phyloP scores from a whole-genome alignment of 1,140 invertebrate genomes.

The Contarinia nasturtii region DNA sequence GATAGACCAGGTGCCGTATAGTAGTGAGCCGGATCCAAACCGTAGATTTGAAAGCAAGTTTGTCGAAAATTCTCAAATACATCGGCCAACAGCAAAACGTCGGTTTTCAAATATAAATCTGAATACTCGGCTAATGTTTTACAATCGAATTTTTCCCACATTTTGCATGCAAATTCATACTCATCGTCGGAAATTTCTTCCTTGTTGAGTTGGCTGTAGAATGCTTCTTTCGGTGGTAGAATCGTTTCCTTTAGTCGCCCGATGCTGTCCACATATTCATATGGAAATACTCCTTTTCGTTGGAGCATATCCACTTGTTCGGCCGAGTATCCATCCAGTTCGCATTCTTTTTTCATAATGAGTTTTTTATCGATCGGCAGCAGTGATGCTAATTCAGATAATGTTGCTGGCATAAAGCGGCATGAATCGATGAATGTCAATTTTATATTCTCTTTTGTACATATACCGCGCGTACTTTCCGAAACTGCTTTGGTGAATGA shows the following conservation, averaged over 20 bases:
- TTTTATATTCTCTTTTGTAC: slow-evolving; percentile 5
- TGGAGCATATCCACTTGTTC: too few relatives aligned
- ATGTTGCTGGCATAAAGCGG: slow-evolving; percentile 12
- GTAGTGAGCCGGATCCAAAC: slow-evolving; percentile 17
- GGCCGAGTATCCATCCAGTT: too few relatives aligned
- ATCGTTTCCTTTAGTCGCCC: slow-evolving; percentile 13
- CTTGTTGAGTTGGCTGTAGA: slow-evolving; percentile 17
- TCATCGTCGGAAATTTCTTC: slow-evolving; percentile 13
- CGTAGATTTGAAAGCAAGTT: slow-evolving; percentile 12
- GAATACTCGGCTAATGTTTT: slow-evolving; percentile 21
- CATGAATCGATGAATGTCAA: slow-evolving; percentile 17
- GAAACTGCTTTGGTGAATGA: slow-evolving; percentile 8
- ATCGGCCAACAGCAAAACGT: slow-evolving; percentile 23
- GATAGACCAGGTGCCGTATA: slow-evolving; percentile 16
- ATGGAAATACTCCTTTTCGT: slow-evolving; percentile 16
- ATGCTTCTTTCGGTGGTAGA: slow-evolving; percentile 14
- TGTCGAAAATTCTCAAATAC: slow-evolving; percentile 28
- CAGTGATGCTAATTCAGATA: slow-evolving; percentile 9
- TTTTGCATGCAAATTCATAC: slow-evolving; percentile 22
- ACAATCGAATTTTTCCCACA: slow-evolving; percentile 25
- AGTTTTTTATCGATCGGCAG: too few relatives aligned
- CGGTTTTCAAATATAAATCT: slow-evolving; percentile 24
- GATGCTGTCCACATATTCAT: slow-evolving; percentile 15
- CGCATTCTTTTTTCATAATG: too few relatives aligned
- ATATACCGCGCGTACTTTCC: too few relatives aligned